A percentile compares a stretch with the other conserved stretches of the same genome.
Evolutionary conservation across 1,140 invertebrate species (phyloP).

Genomic region (Drosophila kohkoa): DNA sequence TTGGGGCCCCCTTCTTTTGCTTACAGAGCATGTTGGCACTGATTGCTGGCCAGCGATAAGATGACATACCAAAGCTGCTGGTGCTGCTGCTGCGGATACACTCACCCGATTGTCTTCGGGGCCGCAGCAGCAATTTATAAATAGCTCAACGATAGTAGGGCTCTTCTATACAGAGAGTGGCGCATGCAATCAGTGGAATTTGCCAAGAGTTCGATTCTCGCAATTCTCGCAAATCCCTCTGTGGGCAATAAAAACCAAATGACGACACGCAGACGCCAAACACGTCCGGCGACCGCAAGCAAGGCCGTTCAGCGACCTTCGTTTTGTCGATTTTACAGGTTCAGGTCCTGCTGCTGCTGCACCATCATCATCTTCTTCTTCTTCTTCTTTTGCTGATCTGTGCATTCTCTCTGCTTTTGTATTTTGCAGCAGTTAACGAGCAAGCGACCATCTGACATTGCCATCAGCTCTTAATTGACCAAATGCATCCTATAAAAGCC

Average conservation of each 20-base stretch:
- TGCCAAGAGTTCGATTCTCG: slow-evolving; percentile 10
- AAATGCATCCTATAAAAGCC: slow-evolving; percentile 70
- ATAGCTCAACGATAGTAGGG: slow-evolving; percentile 47
- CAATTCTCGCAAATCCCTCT: slow-evolving; percentile 33
- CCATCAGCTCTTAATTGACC: slow-evolving; percentile 70
- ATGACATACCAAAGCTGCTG: slow-evolving; percentile 73
- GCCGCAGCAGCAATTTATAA: slow-evolving; percentile 64
- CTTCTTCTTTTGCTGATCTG: background rate
- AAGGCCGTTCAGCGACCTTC: slow-evolving; percentile 81
- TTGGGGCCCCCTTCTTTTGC: background rate
- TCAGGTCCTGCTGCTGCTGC: slow-evolving; percentile 48
- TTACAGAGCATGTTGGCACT: slow-evolving; percentile 23
- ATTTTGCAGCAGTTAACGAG: slow-evolving; percentile 72
- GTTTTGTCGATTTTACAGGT: slow-evolving; percentile 34
- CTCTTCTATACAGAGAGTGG: slow-evolving; percentile 34
- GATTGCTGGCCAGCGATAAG: slow-evolving; percentile 76
- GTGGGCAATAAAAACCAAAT: slow-evolving; percentile 74
- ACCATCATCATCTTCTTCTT: slow-evolving; percentile 9
- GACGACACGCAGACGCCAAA: slow-evolving; percentile 77
- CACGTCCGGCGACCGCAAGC: slow-evolving; percentile 70
- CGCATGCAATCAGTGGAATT: slow-evolving; percentile 81
- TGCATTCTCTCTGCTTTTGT: slow-evolving; percentile 12
- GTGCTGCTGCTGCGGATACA: slow-evolving; percentile 9
- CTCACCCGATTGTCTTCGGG: slow-evolving; percentile 52
- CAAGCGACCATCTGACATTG: slow-evolving; percentile 22